Base-by-base conservation (phyloP, 2,888 invertebrate species). In the Zygogramma bicolorata region DNA sequence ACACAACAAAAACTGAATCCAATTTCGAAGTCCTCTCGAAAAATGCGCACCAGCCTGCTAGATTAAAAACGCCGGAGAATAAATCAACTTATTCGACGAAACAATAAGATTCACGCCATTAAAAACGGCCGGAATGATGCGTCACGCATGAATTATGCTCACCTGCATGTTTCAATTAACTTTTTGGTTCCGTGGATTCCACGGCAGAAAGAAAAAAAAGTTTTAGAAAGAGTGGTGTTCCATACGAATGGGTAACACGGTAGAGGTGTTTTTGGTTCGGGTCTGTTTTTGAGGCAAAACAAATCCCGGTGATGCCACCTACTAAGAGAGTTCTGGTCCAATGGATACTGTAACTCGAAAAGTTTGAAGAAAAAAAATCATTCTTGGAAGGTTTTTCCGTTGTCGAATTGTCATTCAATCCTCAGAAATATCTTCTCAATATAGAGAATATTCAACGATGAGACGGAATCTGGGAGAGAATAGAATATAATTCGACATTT, bases 1-100 rank as follows among this genome's bases (percentile, higher is more conserved):
- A 80, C 79, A 79, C 77, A 81, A 82, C 83, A 84, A 84, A 84
- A 84, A 83, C 81, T 80, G 81, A 82, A 85, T 81, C 84, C 82
- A 84, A 84, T 84, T 84, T 84, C 79, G 80, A 81, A 83, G 81
- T 82, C 81, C 81, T 76, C 66, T 74, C 75, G 72, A 74, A 78
- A 78, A 76, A 77, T 77, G 76, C 75, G 77, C 77, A 77, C 76
- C 76, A 57, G 71, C 75, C 76, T 78, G 77, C 76, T 77, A 80
- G 75, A 77, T 78, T 75, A 68, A 61, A 67, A 76, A 67, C 68
- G 63, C 71, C 62, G 38, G 72, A 77, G 78, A 77, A 80, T 80
- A 79, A 79, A 80, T 80, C 77, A 77, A 73, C 75, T 76, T 72
- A 67, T 59, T 62, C 62, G 66, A 59, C 67, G 65, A 75, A 73